Evolutionary conservation across 2,797 vertebrate genomes (phyloP).

Genomic region (Silurus aristotelis): DNA sequence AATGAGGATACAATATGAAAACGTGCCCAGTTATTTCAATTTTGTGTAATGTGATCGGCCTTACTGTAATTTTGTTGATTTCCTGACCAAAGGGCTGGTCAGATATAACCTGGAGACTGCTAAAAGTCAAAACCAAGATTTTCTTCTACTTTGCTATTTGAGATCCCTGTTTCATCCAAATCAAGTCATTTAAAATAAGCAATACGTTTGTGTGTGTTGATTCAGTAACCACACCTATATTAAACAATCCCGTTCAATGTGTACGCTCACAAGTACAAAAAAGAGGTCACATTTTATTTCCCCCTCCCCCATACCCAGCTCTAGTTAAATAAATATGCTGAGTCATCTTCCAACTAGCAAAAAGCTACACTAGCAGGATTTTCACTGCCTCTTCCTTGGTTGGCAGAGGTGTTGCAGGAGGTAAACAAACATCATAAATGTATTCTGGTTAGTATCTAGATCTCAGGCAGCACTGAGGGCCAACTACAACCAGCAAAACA

Average conservation of each 20-base stretch:
- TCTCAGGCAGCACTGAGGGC: not conserved
- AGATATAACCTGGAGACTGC: not conserved
- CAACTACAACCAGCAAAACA: not conserved
- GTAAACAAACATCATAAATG: not conserved
- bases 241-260: not conserved
- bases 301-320: not conserved
- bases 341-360: not conserved
- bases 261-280: not conserved
- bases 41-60: not conserved
- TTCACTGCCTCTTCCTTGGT: not conserved
- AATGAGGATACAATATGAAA: conserved; percentile 12
- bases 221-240: not conserved
- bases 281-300: not conserved
- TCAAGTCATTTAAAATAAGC: not conserved
- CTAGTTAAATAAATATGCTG: not conserved
- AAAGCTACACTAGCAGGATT: not conserved
- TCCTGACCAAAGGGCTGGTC: not conserved
- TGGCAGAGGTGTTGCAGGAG: not conserved
- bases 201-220: not conserved
- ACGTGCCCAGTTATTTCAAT: not conserved
- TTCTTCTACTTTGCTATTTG: not conserved
- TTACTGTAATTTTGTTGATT: not conserved
- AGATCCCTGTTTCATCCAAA: too few relatives aligned
- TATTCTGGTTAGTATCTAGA: not conserved
- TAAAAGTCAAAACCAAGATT: not conserved